phyloP scores from a whole-genome alignment of 2,113 vertebrate genomes.

The Ceratotherium simum region DNA sequence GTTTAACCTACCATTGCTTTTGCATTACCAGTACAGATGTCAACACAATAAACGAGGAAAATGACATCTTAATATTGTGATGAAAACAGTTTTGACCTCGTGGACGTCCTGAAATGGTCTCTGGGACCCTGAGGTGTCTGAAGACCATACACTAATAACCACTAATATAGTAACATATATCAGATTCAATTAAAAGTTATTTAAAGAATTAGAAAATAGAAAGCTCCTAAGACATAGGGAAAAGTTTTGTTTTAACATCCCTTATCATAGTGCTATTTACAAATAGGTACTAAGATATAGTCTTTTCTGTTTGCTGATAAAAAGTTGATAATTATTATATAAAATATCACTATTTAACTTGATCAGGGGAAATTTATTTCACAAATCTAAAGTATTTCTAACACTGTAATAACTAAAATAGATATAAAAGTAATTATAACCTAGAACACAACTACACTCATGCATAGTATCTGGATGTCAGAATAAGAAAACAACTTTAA shows the following conservation, averaged over 20 bases:
- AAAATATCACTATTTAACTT: constrained; percentile 19
- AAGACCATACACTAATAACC: background rate
- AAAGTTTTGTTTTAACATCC: background rate
- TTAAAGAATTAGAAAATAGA: constrained; percentile 2
- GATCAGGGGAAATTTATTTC: background rate
- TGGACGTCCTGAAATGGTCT: background rate
- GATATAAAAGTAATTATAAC: constrained; percentile 19
- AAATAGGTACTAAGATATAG: background rate
- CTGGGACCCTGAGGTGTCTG: background rate
- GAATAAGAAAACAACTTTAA: background rate
- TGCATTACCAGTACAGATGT: background rate
- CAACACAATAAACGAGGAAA: background rate
- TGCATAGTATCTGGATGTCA: background rate
- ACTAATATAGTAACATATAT: background rate
- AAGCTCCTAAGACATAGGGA: background rate
- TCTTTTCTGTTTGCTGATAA: background rate
- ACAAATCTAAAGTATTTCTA: background rate
- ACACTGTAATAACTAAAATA: background rate
- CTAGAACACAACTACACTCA: background rate
- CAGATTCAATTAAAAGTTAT: constrained; percentile 11
- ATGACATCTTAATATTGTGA: background rate
- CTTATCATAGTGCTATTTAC: background rate
- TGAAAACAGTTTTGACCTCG: background rate
- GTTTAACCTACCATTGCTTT: background rate
- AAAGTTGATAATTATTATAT: background rate